These are phyloP conservation scores for Diorhabda carinulata DNA, from an alignment of 1,140 invertebrate genomes.

Conservation along the genomic window DNA sequence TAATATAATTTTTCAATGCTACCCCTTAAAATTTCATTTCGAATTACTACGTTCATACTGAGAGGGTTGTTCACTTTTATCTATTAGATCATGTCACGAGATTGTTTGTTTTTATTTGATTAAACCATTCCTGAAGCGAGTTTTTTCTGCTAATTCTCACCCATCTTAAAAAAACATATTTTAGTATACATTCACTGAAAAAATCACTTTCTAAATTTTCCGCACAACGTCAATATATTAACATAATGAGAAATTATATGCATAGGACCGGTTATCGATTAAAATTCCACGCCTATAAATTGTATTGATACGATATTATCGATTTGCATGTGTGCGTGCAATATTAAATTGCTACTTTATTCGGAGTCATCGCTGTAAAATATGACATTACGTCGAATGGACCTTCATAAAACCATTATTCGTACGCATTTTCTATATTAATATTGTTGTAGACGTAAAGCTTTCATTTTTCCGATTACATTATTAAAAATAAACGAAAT, in stretches of 20 bases:
- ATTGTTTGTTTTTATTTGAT: too few relatives aligned
- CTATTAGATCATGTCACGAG: too few relatives aligned
- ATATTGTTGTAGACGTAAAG: too few relatives aligned
- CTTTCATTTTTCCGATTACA: background rate
- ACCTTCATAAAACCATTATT: background rate
- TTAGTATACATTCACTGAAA: background rate
- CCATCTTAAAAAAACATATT: too few relatives aligned
- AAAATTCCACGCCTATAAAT: conserved; percentile 24
- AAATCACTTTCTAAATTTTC: conserved; percentile 17
- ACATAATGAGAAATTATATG: conserved; percentile 17
- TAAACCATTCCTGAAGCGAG: too few relatives aligned
- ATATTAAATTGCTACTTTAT: conserved; percentile 32
- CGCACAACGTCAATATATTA: conserved; percentile 7
- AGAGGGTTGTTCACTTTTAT: too few relatives aligned
- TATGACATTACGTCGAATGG: conserved; percentile 14
- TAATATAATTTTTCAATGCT: too few relatives aligned
- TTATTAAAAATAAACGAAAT: background rate
- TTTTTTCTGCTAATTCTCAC: too few relatives aligned
- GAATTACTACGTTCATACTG: too few relatives aligned
- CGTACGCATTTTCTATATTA: background rate
- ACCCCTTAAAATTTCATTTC: too few relatives aligned
- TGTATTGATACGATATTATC: conserved; percentile 22
- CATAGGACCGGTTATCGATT: conserved; percentile 16
- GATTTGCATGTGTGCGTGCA: conserved; percentile 30
- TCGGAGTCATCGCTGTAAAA: conserved; percentile 13